Base-by-base conservation (phyloP, 2,797 vertebrate genomes). In the Distichodus sexfasciatus region DNA sequence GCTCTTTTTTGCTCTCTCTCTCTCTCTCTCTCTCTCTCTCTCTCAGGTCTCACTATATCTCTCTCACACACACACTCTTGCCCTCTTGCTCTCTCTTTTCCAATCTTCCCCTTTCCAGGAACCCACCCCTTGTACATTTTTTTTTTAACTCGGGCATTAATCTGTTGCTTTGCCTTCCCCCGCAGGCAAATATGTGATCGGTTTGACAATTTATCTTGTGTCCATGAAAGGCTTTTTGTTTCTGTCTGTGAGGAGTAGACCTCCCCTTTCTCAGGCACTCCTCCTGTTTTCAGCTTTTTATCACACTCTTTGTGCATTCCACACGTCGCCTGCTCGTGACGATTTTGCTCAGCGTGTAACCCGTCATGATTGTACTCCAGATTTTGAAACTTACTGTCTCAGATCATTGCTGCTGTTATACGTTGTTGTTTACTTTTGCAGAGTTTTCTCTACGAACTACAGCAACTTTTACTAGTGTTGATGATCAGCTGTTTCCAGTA, bases 151-250 rank as follows among this genome's bases (percentile, higher is more conserved):
- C 47, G 68, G 61, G 72, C 44, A 60, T 74, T 69, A 73, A 24
- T 36, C 47, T 64, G 44, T 55, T 61, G 53, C 50, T 41, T 21
- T 11, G 65, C 65, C 41, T 43, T 54, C 31, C 12, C 43, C 65
- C 65, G 17, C 11, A 43, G 50, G 62, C 65, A 70, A 69, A 62
- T 72, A 70, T 79, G 74, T 71, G 67, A 76, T 74, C 28, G 28
- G 14, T 74, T 68, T 71, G 19, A 48, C 35, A 63, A 76, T 65
- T 50, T 31, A 48, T 74, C 40, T 29, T 64, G 4, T 43, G 33
- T 47, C 66, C 44, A 47, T 66, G 23, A 66, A 69, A 46, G 21
- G 19, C 21, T 50, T 65, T 55, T 31, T 44, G 31, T 46, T 43
- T 60, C 43, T 53, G 19, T 44, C 15, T 59, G 62, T 59, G 23